Base-by-base conservation (phyloP, 2,113 vertebrate species). In the Antechinus stuartii region DNA sequence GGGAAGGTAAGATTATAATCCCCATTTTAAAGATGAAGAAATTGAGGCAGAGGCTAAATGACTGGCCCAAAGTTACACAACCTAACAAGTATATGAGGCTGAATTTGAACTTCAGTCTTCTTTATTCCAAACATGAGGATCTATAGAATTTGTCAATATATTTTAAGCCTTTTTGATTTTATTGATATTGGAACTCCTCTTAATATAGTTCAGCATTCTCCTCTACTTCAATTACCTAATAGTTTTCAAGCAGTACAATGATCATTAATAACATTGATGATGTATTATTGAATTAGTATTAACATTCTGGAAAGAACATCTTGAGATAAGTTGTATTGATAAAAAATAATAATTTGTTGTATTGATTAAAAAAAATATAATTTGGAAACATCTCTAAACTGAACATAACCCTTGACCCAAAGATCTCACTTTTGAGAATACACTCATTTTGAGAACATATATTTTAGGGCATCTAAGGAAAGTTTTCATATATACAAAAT, bases 1-100 rank as follows among this genome's bases (percentile, higher is more conserved):
- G 91, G 24, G 89, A 30, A 92, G 56, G 3, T 91, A 89, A 94
- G 84, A 92, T 76, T 94, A 42, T 89, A 90, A 27, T 35, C 92
- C 22, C 95, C 42, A 76, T 90, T 94, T 94, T 95, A 53, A 50
- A 89, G 49, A 89, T 24, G 12, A 93, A 52, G 84, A 94, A 95
- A 91, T 25, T 54, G 9, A 96, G 91, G 8, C 92, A 90, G 19
- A 94, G 22, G 9, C 27, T 49, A 90, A 57, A 12, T 91, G 90
- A 96, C 93, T 95, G 91, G 56, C 42, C 24, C 54, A 91, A 55
- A 26, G 8, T 89, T 3, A 92, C 12, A 56, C 0, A 54, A 89
- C 1, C 1, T 53, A 53, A 7, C 91, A 19, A 91, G 4, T 91
- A 30, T 68, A 3, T 35, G 30, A 68, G 30, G 3, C 30, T 16